These are phyloP conservation scores for Morpho deidamia DNA, from an alignment of 2,888 invertebrate genomes.

Conservation along the genomic window DNA sequence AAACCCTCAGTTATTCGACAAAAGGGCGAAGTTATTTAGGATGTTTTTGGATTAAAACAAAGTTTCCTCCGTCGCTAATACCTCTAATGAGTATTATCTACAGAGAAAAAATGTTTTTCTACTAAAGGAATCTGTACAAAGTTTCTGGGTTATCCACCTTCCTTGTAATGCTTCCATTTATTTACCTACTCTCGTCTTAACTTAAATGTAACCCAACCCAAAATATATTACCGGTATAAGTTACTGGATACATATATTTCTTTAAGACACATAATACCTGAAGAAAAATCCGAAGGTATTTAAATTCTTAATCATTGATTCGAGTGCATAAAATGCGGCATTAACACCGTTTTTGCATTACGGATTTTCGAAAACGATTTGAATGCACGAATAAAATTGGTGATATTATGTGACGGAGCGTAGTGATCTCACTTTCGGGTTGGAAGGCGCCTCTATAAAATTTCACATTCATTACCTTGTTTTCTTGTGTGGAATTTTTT, in stretches of 20 bases:
- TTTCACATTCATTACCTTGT: conserved; percentile 54
- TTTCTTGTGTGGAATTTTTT: conserved; percentile 54
- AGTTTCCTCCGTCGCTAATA: too few species aligned
- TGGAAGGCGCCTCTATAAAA: conserved; percentile 52
- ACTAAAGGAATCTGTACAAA: too few species aligned
- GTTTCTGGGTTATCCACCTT: too few species aligned
- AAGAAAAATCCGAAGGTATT: conserved; percentile 38
- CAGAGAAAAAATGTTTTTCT: too few species aligned
- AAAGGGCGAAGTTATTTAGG: not conserved
- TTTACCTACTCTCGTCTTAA: conserved; percentile 8
- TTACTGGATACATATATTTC: conserved; percentile 25
- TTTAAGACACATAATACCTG: conserved; percentile 23
- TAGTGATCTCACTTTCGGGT: conserved; percentile 47
- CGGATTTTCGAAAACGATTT: conserved; percentile 49
- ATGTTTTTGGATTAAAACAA: not conserved
- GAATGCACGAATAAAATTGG: conserved; percentile 55
- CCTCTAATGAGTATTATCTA: too few species aligned
- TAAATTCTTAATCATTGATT: conserved; percentile 58
- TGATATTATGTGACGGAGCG: conserved; percentile 57
- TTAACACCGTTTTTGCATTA: conserved; percentile 69
- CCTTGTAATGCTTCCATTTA: not conserved
- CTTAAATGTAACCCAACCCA: conserved; percentile 23
- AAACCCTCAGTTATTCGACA: not conserved
- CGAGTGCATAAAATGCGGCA: conserved; percentile 57
- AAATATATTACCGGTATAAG: conserved; percentile 25